phyloP scores from a whole-genome alignment of 35 echinoderm and acorn worm species.

The Apostichopus parvimensis region DNA sequence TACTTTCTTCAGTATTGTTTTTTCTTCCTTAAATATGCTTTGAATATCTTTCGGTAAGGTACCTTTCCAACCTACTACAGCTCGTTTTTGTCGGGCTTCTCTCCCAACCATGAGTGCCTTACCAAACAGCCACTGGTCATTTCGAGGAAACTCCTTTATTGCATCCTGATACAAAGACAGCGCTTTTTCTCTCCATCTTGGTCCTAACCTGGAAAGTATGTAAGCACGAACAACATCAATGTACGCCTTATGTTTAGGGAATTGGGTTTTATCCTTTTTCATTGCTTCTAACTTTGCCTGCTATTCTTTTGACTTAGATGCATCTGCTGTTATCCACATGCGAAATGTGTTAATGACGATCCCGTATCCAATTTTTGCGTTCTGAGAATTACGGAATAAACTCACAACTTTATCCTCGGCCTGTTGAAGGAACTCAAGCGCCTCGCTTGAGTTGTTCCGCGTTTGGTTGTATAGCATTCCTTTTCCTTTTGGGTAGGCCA shows the following conservation, averaged over 20 bases:
- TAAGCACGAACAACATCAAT: not conserved
- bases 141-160: not conserved
- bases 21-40: not conserved
- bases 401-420: not conserved
- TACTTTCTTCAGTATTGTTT: not conserved
- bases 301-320: not conserved
- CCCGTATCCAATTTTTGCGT: slow-evolving; percentile 6
- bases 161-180: not conserved
- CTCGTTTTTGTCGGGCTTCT: not conserved
- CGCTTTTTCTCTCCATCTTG: not conserved
- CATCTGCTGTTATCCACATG: not conserved
- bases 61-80: not conserved
- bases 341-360: slow-evolving; percentile 16
- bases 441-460: not conserved
- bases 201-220: slow-evolving; percentile 34
- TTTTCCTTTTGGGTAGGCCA: not conserved
- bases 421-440: not conserved
- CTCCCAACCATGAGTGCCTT: slow-evolving; percentile 1
- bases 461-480: slow-evolving; percentile 12
- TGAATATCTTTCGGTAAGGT: not conserved
- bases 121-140: slow-evolving; percentile 7
- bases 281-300: not conserved
- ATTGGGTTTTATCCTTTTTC: not conserved
- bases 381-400: not conserved
- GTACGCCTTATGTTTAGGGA: not conserved